Evolutionary conservation across 2,797 vertebrate species (phyloP).

Genomic region (Gallinago solitaria): DNA sequence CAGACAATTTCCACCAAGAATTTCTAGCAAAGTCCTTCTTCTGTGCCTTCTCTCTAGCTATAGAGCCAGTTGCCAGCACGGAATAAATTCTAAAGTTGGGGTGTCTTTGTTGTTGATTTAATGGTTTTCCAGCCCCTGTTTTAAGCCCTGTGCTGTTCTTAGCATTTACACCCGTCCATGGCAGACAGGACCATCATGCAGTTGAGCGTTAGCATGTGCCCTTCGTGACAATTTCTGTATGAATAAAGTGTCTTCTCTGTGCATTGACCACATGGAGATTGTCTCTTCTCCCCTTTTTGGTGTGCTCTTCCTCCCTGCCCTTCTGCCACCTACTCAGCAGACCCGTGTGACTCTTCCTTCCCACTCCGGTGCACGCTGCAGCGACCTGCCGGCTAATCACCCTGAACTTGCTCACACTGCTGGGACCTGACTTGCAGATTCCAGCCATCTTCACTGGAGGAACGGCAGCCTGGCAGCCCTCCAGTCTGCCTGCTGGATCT

Average conservation of each 20-base stretch:
- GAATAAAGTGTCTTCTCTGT: not conserved
- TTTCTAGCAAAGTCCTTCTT: not conserved
- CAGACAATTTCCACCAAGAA: not conserved
- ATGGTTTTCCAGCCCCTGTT: not conserved
- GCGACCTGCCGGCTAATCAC: accelerated
- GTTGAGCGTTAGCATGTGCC: not conserved
- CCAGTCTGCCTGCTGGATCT: slow-evolving; percentile 5
- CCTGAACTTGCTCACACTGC: not conserved
- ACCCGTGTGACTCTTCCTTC: not conserved
- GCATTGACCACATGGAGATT: not conserved
- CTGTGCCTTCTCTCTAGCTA: not conserved
- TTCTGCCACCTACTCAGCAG: not conserved
- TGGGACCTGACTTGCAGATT: slow-evolving; percentile 19
- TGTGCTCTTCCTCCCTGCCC: not conserved
- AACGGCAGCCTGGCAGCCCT: slow-evolving; percentile 16
- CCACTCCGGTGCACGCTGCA: accelerated
- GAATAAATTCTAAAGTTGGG: not conserved
- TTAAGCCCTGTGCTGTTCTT: not conserved
- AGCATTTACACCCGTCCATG: accelerated
- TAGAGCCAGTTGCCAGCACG: not conserved
- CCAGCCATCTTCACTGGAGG: not conserved
- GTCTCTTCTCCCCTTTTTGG: not conserved
- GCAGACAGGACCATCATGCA: accelerated
- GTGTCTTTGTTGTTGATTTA: not conserved
- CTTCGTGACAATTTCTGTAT: not conserved